Evolutionary conservation across 2,113 vertebrate species (phyloP).

Genomic region (Channa argus): DNA sequence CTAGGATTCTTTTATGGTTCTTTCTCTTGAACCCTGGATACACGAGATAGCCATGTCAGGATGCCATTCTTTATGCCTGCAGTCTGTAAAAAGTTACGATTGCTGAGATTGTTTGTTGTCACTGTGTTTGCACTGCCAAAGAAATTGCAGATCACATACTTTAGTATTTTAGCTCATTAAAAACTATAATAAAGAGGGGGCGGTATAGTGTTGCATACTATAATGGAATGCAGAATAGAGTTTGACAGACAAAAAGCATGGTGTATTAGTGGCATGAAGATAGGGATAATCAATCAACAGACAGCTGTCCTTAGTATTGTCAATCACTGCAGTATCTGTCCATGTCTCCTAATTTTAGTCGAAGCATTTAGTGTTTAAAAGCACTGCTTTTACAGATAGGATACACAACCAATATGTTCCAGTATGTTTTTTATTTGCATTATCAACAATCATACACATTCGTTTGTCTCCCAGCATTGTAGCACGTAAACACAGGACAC

Average conservation of each 20-base stretch:
- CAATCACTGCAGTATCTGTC: slow-evolving; percentile 52
- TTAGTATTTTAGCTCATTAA: slow-evolving; percentile 18
- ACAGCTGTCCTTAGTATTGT: slow-evolving; percentile 34
- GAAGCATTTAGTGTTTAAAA: slow-evolving; percentile 1
- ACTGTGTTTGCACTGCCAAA: slow-evolving; percentile 2
- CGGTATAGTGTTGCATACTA: slow-evolving; percentile 11
- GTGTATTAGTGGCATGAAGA: slow-evolving; percentile 45
- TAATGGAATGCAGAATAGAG: slow-evolving; percentile 16
- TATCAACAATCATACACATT: slow-evolving; percentile 91
- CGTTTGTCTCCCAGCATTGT: slow-evolving; percentile 93
- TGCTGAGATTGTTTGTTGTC: slow-evolving; percentile 20
- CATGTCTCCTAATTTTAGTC: slow-evolving; percentile 41
- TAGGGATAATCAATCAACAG: slow-evolving; percentile 55
- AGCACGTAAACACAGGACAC: slow-evolving; percentile 91
- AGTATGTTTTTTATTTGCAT: slow-evolving; percentile 86
- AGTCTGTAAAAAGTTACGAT: slow-evolving; percentile 21
- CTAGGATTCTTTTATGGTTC: slow-evolving; percentile 2
- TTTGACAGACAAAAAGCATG: slow-evolving; percentile 39
- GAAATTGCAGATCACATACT: slow-evolving; percentile 26
- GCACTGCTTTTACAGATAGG: slow-evolving; percentile 27
- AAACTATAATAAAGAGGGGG: slow-evolving; percentile 12
- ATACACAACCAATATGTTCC: slow-evolving; percentile 67
- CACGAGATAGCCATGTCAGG: neutral
- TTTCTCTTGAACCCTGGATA: slow-evolving; percentile 20
- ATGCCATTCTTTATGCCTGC: slow-evolving; percentile 16